Conservation (phyloP, 2,888 invertebrate genomes). For the Sinhomidia bicolor region DNA sequence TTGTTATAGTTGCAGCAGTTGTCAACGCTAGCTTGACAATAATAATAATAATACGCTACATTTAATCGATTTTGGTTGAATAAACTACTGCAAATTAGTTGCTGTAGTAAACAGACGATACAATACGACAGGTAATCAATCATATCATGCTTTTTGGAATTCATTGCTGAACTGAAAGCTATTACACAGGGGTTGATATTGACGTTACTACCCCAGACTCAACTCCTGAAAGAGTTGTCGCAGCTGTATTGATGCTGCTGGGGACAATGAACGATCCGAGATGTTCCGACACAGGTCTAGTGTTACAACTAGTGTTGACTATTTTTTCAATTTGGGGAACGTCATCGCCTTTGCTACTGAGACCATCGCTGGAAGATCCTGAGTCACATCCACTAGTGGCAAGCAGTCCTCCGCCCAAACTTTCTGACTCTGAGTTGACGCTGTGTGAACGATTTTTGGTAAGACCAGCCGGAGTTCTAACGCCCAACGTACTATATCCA, state of each 20-base stretch:
- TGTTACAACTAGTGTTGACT: too few relatives aligned
- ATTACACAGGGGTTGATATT: slow-evolving; percentile 69
- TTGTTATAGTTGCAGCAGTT: slow-evolving; percentile 27
- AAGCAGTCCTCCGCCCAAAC: slow-evolving; percentile 64
- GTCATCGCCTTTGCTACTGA: slow-evolving; percentile 64
- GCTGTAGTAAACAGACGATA: background rate
- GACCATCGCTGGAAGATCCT: slow-evolving; percentile 64
- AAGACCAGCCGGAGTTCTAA: slow-evolving; percentile 65
- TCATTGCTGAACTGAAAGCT: background rate
- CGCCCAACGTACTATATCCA: slow-evolving; percentile 76
- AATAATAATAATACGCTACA: background rate
- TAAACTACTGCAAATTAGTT: background rate
- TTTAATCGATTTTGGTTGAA: background rate
- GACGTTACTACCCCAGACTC: slow-evolving; percentile 52
- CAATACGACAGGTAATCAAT: slow-evolving; percentile 23
- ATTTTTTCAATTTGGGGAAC: background rate
- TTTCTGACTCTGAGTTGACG: slow-evolving; percentile 75
- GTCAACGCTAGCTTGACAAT: slow-evolving; percentile 21
- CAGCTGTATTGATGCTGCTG: background rate
- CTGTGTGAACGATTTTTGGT: slow-evolving; percentile 75
- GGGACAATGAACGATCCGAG: slow-evolving; percentile 34
- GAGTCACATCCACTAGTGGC: slow-evolving; percentile 65
- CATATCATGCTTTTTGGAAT: background rate
- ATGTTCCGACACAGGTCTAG: slow-evolving; percentile 60
- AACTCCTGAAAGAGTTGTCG: background rate